Percentiles rank a stretch among this genome's conserved stretches.
Conservation (phyloP, 2,113 vertebrate species). For the Junco hyemalis region DNA sequence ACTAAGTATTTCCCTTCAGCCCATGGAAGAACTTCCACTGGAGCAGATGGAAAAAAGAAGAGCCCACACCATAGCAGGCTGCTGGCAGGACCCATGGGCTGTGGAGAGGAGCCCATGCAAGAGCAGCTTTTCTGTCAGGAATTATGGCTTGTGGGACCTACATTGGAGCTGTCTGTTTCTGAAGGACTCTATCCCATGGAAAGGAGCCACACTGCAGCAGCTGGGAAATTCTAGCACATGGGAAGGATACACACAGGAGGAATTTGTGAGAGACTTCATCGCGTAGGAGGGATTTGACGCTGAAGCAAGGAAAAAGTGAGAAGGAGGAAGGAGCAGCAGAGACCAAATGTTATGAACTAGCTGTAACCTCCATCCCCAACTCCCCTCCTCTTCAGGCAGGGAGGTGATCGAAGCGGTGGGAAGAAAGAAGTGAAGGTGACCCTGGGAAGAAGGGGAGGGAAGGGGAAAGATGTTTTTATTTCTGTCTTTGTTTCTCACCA, state of each 20-base stretch:
- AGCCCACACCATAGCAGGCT: fast-evolving
- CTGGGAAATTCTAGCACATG: background rate
- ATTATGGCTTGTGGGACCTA: fast-evolving
- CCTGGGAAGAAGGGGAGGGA: background rate
- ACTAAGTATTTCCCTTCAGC: background rate
- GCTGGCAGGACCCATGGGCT: background rate
- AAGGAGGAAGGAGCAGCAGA: background rate
- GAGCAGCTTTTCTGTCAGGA: background rate
- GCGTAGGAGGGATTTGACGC: background rate
- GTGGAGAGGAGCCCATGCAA: background rate
- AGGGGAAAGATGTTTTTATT: background rate
- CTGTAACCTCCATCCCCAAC: background rate
- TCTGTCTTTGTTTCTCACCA: background rate
- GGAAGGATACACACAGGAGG: background rate
- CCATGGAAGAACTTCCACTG: background rate
- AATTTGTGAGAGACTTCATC: background rate
- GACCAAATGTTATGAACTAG: background rate
- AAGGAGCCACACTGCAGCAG: background rate
- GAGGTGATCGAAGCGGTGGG: background rate
- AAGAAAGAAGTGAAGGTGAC: background rate
- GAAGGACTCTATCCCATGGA: background rate
- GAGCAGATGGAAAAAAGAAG: background rate
- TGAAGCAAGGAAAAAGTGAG: background rate
- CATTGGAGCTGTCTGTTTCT: background rate
- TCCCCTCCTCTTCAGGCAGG: background rate